Evolutionary conservation across 2,888 invertebrate genomes (phyloP).

Genomic region (Peribatodes rhomboidaria): DNA sequence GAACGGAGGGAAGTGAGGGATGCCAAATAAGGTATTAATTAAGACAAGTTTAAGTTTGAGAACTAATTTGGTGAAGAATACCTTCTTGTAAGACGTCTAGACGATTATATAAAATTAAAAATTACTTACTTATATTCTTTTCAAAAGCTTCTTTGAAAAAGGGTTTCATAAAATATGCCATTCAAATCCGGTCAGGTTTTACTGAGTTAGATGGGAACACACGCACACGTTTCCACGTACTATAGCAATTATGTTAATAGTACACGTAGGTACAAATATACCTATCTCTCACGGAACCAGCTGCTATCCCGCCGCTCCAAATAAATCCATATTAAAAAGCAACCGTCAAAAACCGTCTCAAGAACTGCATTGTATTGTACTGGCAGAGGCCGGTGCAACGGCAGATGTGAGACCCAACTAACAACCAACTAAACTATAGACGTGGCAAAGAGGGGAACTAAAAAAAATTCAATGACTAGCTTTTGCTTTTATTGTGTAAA

Average conservation of each 20-base stretch:
- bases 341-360: slow-evolving; percentile 63
- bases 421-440: not conserved
- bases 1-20: no score
- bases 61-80: no score
- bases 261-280: no score
- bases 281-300: slow-evolving; percentile 25
- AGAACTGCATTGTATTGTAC: slow-evolving; percentile 57
- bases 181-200: no score
- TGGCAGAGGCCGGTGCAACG: slow-evolving; percentile 63
- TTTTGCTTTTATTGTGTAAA: not conserved
- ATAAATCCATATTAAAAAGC: slow-evolving; percentile 56
- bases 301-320: slow-evolving; percentile 47
- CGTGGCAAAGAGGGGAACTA: not conserved
- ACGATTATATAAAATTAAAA: no score
- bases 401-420: slow-evolving; percentile 65
- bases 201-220: not conserved
- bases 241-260: no score
- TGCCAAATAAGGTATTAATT: no score
- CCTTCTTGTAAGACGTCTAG: no score
- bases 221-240: not conserved
- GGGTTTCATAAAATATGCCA: no score
- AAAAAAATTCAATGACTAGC: not conserved
- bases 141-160: no score
- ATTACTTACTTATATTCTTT: no score
- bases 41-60: no score